phyloP scores from a whole-genome alignment of 2,113 vertebrate genomes.

The Elgaria multicarinata region DNA sequence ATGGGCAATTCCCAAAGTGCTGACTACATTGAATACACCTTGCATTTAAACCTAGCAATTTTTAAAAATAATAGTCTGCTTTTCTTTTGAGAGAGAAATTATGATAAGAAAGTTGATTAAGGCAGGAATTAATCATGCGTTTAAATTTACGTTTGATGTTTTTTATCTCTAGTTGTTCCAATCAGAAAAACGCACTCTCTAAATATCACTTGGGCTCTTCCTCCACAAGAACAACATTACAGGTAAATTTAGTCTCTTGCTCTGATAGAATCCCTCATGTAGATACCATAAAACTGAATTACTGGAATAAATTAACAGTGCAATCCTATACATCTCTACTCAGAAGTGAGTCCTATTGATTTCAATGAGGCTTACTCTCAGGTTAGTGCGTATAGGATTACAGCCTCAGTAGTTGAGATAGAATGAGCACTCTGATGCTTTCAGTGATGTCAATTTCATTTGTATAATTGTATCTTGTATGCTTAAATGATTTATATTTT shows the following conservation, averaged over 20 bases:
- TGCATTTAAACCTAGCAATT: not conserved
- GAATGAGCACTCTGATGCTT: not conserved
- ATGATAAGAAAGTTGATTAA: not conserved
- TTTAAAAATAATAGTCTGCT: not conserved
- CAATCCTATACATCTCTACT: no score
- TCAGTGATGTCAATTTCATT: not conserved
- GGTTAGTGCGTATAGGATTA: no score
- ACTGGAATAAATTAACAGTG: not conserved
- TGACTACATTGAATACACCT: not conserved
- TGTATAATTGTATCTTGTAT: not conserved
- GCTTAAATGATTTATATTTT: not conserved
- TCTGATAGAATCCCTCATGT: not conserved
- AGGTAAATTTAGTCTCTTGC: slow-evolving; percentile 77
- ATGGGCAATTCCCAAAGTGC: not conserved
- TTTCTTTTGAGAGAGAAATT: not conserved
- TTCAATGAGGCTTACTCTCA: no score
- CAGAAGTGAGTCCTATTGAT: no score
- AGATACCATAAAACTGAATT: not conserved
- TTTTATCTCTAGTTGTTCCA: slow-evolving; percentile 88
- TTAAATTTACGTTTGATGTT: slow-evolving; percentile 22
- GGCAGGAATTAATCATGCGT: not conserved
- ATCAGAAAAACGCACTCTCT: slow-evolving; percentile 93
- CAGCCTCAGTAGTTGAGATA: not conserved
- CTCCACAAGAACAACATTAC: slow-evolving; percentile 91
- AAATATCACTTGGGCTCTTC: slow-evolving; percentile 95